Percentiles rank a stretch among this genome's conserved stretches.
Conservation (phyloP, 2,888 invertebrate species). For the Falcaria lacertinaria region DNA sequence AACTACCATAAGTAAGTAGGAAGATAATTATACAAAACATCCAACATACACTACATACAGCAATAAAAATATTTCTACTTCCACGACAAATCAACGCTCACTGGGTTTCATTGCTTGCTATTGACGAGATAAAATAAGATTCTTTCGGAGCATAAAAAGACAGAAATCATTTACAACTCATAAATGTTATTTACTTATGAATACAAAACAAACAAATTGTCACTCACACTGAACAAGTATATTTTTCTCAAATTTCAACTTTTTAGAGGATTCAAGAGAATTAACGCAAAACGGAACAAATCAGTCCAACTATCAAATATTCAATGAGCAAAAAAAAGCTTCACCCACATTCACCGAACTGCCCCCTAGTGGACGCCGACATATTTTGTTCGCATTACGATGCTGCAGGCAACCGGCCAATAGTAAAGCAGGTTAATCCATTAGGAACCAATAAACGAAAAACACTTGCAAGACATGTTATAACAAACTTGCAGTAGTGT, state of each 20-base stretch:
- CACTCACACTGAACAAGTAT: conserved; percentile 69
- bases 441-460: conserved; percentile 28
- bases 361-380: conserved; percentile 58
- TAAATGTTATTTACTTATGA: conserved; percentile 6
- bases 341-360: conserved; percentile 50
- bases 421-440: neutral
- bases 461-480: conserved; percentile 19
- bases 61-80: neutral
- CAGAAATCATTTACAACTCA: neutral
- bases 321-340: conserved; percentile 63
- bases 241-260: conserved; percentile 51
- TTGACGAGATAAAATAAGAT: conserved; percentile 24
- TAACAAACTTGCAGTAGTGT: conserved; percentile 49
- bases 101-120: conserved; percentile 23
- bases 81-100: conserved; percentile 31
- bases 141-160: conserved; percentile 6
- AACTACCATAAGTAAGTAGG: too few relatives aligned
- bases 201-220: conserved; percentile 25
- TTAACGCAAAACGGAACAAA: conserved; percentile 66
- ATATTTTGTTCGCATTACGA: conserved; percentile 42
- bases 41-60: too few relatives aligned
- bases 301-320: conserved; percentile 59
- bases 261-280: conserved; percentile 11
- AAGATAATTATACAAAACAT: too few relatives aligned
- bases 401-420: conserved; percentile 18